Evolutionary conservation across 2,797 vertebrate genomes (phyloP), one percentile per base, ranked within the genome.

Genomic region (Anisognathus igniventris): DNA sequence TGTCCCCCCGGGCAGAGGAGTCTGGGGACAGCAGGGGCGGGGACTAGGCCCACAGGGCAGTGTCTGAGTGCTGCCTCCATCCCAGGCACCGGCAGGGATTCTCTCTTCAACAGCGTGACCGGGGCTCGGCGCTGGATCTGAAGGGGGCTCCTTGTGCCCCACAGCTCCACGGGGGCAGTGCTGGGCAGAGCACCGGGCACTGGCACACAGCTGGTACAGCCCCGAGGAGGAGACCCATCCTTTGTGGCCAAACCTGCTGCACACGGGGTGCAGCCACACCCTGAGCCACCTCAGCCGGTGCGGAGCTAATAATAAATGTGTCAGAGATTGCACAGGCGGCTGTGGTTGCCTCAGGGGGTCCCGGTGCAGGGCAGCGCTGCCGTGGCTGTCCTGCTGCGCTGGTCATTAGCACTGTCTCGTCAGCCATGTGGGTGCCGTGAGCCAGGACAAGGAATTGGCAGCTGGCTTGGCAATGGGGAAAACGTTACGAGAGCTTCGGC

Each of bases 1-100:
- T 1, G 3, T 60, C 25, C 8, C 65, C 27, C 1, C 22, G 23
- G 23, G 33, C 76, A 42, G 27, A 54, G 58, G 31, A 40, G 12
- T 53, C 27, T 58, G 33, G 44, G 39, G 19, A 30, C 54, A 31
- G 35, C 35, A 50, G 45, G 30, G n/a, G 20, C 4, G 18, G 22
- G 61, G 27, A 58, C 10, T 39, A 18, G 21, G 22, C 58, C 40
- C 0, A 0, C 0, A 0, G 24, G 44, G 25, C 10, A 28, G 62
- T 9, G 24, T 22, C 68, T 90, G 78, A 87, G 23, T 10, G 9
- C 44, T 82, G 54, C 15, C 21, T 91, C 67, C 76, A 4, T 56
- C 56, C 37, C 62, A 98, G 97, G 96, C 88, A 96, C 92, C 2
- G 83, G 97, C 82, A 94, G 96, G 93, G 92, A 97, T 7, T 97